Evolutionary conservation across 2,888 invertebrate species (phyloP), one percentile per base, ranked within the genome.

Genomic region (Mechanitis mazaeus): DNA sequence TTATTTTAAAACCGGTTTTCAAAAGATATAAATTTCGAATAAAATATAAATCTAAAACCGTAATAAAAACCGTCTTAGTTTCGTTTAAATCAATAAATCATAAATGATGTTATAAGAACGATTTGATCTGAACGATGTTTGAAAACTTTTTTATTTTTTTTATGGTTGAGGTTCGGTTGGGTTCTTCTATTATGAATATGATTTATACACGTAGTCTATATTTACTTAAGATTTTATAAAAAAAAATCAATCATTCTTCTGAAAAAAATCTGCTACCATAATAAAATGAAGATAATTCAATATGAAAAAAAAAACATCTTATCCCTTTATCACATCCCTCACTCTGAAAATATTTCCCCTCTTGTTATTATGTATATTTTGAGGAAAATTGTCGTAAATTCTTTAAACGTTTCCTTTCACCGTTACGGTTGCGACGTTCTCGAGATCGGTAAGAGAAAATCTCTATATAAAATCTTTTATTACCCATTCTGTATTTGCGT

Each of bases 301-400:
- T 42, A 42, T 58, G 54, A 62, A 63, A 62, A 20, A 20, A 60
- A 59, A 54, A 56, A 56, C 58, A 60, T 55, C 55, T 33, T 45
- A 59, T 55, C 55, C 62, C 60, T 61, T 67, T 64, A 63, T 64
- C 58, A 63, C 54, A 64, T 60, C 58, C 58, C 58, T 54, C 59
- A 62, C 46, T 62, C 57, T 71, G 58, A 55, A 62, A 70, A 70
- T 69, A 68, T 64, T 68, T 68, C 69, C 72, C 75, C 72, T 72
- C 70, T 72, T 70, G 68, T 78, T 78, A 76, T 71, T 79, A 73
- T 75, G 74, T 76, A 75, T 77, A 77, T 79, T 76, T 77, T 75
- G 77, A 77, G 71, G 73, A 71, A 74, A 75, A 75, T 78, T 76
- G 75, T 75, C 78, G 74, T 83, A 81, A 83, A 80, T 78, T 82